Evolutionary conservation across 2,888 invertebrate genomes (phyloP), one percentile per base, ranked within the genome.

Genomic region (Platerodrilus igneus): DNA sequence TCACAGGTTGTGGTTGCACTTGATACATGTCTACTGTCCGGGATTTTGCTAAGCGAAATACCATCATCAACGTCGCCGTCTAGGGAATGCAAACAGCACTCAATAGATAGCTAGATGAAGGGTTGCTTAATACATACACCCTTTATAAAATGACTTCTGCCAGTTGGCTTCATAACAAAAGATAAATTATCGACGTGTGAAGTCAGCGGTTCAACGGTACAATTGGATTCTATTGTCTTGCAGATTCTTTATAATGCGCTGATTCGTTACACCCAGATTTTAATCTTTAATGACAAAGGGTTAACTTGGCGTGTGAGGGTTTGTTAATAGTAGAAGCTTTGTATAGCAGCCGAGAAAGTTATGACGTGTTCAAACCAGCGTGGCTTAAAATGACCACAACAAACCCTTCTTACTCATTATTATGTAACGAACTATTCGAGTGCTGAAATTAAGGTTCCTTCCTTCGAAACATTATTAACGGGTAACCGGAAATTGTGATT

Each of bases 161-260:
- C 59, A 58, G 53, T 55, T 55, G 58, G 55, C 54, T 51, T 57
- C 54, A 58, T 56, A 59, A 63, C 61, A 60, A 61, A 61, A 58
- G 60, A 59, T 59, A 56, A 59, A 60, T 62, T 58, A 57, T 52
- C 51, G 39, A 51, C 51, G 54, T 43, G 43, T 39, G 43, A 43
- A 52, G 52, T 56, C 52, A 53, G 52, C 51, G 47, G 53, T 52
- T 49, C 39, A 41, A 42, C 50, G 49, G 49, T 44, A 41, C 50
- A 48, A 53, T 51, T 45, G 51, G 47, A 47, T 27, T 33, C 52
- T 27, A 52, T 52, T 51, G 45, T 53, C 48, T 39, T 38, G 27
- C 20, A 30, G 29, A 38, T 34, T 38, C 38, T 43, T 34, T 43
- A 38, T 38, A 38, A 43, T 38, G 23, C 28, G 22, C 33, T 38